Evolutionary conservation across 1,140 invertebrate species (phyloP).

Genomic region (Mesaphorura yosii): DNA sequence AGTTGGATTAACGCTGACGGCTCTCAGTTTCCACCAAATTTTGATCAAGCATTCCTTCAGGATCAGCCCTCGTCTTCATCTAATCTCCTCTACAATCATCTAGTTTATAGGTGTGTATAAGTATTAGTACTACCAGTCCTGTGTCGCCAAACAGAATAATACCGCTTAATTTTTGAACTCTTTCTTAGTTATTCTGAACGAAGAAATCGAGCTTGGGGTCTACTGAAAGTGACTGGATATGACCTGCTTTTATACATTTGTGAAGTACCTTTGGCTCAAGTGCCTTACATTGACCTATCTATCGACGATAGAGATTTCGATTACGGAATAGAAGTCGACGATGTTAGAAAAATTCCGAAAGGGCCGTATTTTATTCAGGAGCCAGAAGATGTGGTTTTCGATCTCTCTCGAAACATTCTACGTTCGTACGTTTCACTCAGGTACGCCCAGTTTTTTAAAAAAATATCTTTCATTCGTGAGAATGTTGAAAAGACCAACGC

Average conservation of each 20-base stretch:
- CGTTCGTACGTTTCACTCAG: slow-evolving; percentile 21
- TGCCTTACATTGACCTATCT: slow-evolving; percentile 51
- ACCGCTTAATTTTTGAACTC: slow-evolving; percentile 32
- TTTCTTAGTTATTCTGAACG: slow-evolving; percentile 57
- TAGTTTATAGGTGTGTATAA: slow-evolving; percentile 44
- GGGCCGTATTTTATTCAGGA: slow-evolving; percentile 81
- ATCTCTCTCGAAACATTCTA: slow-evolving; percentile 55
- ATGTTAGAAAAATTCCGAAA: slow-evolving; percentile 64
- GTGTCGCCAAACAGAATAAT: neutral
- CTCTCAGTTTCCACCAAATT: slow-evolving; percentile 55
- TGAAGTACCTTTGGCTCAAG: slow-evolving; percentile 56
- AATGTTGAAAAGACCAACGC: neutral
- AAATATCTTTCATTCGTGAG: neutral
- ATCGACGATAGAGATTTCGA: slow-evolving; percentile 55
- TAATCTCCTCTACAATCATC: slow-evolving; percentile 40
- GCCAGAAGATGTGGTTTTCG: slow-evolving; percentile 68
- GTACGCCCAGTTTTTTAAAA: slow-evolving; percentile 17
- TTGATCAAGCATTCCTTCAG: slow-evolving; percentile 70
- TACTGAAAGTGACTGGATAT: slow-evolving; percentile 62
- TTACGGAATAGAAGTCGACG: slow-evolving; percentile 63
- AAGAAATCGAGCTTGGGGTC: slow-evolving; percentile 67
- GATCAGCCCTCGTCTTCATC: slow-evolving; percentile 37
- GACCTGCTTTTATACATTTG: slow-evolving; percentile 74
- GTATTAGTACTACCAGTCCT: neutral
- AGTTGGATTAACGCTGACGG: slow-evolving; percentile 74